Evolutionary conservation across 2,888 invertebrate species (phyloP).

Genomic region (Desoria tigrina): DNA sequence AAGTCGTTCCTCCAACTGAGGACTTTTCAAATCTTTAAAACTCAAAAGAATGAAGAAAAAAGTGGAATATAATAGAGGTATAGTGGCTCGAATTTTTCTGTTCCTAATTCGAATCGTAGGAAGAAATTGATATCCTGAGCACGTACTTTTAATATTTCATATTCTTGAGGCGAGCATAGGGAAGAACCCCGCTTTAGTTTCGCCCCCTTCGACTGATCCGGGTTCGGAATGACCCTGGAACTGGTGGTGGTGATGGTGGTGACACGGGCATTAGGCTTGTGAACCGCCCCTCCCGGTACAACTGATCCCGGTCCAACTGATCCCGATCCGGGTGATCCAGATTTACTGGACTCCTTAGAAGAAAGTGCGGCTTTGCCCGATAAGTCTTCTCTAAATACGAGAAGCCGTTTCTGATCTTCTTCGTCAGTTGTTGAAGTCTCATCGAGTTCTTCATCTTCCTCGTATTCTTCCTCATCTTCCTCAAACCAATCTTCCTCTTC

Average conservation of each 20-base stretch:
- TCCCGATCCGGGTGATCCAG: too few relatives aligned
- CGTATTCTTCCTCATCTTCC: slow-evolving; percentile 24
- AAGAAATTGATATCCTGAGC: too few relatives aligned
- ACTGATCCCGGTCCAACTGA: slow-evolving; percentile 8
- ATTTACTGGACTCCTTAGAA: too few relatives aligned
- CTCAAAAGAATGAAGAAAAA: too few relatives aligned
- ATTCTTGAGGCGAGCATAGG: slow-evolving; percentile 65
- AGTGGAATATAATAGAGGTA: too few relatives aligned
- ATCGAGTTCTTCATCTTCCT: slow-evolving; percentile 18
- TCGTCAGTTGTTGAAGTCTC: slow-evolving; percentile 23
- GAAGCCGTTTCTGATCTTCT: too few relatives aligned
- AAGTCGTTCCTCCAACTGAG: too few relatives aligned
- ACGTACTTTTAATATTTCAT: slow-evolving; percentile 69
- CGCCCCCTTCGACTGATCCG: slow-evolving; percentile 30
- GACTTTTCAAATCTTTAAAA: too few relatives aligned
- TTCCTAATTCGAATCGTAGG: too few relatives aligned
- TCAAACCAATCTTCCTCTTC: slow-evolving; percentile 21
- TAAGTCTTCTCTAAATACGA: too few relatives aligned
- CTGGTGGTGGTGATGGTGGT: slow-evolving; percentile 2
- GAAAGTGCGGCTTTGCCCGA: too few relatives aligned
- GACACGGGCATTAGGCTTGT: background rate
- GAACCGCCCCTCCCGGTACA: background rate
- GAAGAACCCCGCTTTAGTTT: slow-evolving; percentile 40
- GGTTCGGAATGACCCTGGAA: slow-evolving; percentile 32
- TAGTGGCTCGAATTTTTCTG: too few relatives aligned